Percentiles rank a stretch among this genome's conserved stretches.
phyloP scores from a whole-genome alignment of 2,797 vertebrate species.

The Pseudomugil gertrudae region DNA sequence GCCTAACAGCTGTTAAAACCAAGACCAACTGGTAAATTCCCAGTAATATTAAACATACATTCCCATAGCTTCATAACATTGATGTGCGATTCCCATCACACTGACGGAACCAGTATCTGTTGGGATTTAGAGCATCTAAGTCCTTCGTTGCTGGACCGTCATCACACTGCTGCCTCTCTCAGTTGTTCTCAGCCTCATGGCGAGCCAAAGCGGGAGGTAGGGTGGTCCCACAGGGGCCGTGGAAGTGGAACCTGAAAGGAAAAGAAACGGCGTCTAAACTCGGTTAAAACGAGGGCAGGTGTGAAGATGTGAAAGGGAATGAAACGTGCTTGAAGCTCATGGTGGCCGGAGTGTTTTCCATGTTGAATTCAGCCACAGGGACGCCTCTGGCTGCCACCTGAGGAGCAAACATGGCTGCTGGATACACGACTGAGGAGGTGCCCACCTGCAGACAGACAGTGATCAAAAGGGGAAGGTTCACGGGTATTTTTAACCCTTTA shows the following conservation, averaged over 20 bases:
- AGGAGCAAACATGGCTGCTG: conserved; percentile 95
- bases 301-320: background rate
- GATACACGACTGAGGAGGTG: conserved; percentile 94
- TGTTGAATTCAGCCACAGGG: conserved; percentile 95
- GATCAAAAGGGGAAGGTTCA: too few relatives aligned
- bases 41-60: background rate
- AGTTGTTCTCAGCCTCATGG: conserved; percentile 81
- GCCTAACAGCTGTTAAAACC: too few relatives aligned
- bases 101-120: background rate
- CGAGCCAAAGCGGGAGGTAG: conserved; percentile 87
- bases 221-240: conserved; percentile 90
- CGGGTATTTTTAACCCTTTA: too few relatives aligned
- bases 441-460: conserved; percentile 90
- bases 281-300: background rate
- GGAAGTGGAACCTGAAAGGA: conserved; percentile 90
- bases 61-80: background rate
- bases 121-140: conserved; percentile 7
- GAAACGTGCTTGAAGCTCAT: conserved; percentile 86
- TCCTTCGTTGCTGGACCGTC: background rate
- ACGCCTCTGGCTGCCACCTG: conserved; percentile 91
- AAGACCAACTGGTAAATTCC: too few relatives aligned
- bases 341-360: conserved; percentile 89
- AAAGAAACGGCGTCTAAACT: background rate
- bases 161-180: background rate
- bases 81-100: background rate